Percentiles rank a stretch among this genome's conserved stretches.
Evolutionary conservation across 2,888 invertebrate species (phyloP).

Genomic region (Smittia sp.): DNA sequence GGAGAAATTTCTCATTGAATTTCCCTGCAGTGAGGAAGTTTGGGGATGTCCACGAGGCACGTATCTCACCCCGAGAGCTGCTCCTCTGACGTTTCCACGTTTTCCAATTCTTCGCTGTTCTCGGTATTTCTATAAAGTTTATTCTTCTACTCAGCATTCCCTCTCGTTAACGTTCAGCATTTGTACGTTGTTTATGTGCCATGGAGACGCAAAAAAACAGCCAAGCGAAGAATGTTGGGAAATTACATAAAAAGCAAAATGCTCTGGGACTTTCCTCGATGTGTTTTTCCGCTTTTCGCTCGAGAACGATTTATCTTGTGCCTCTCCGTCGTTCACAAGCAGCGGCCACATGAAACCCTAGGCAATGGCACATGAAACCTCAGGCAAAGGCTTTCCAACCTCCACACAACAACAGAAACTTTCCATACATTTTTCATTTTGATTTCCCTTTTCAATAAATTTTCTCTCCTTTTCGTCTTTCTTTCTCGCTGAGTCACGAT

Average conservation of each 20-base stretch:
- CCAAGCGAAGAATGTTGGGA: neutral
- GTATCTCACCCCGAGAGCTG: too few relatives aligned
- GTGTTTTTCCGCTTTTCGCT: slow-evolving; percentile 2
- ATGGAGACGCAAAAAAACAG: slow-evolving; percentile 18
- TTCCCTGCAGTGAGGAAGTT: too few relatives aligned
- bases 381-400: neutral
- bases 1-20: too few relatives aligned
- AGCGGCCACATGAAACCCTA: neutral
- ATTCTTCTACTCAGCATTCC: neutral
- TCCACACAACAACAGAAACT: slow-evolving; percentile 16
- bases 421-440: slow-evolving; percentile 34
- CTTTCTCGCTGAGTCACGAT: slow-evolving; percentile 26
- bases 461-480: slow-evolving; percentile 15
- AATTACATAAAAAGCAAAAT: slow-evolving; percentile 4
- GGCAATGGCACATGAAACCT: too few relatives aligned
- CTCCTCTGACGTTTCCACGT: neutral
- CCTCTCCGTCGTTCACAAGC: neutral
- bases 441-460: slow-evolving; percentile 36
- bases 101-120: neutral
- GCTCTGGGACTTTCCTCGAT: slow-evolving; percentile 1
- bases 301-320: slow-evolving; percentile 32
- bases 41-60: too few relatives aligned
- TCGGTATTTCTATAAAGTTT: neutral
- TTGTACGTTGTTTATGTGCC: slow-evolving; percentile 28
- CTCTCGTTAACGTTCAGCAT: neutral